phyloP scores from a whole-genome alignment of 2,888 invertebrate genomes.

The Caenorhabditis drosophilae region DNA sequence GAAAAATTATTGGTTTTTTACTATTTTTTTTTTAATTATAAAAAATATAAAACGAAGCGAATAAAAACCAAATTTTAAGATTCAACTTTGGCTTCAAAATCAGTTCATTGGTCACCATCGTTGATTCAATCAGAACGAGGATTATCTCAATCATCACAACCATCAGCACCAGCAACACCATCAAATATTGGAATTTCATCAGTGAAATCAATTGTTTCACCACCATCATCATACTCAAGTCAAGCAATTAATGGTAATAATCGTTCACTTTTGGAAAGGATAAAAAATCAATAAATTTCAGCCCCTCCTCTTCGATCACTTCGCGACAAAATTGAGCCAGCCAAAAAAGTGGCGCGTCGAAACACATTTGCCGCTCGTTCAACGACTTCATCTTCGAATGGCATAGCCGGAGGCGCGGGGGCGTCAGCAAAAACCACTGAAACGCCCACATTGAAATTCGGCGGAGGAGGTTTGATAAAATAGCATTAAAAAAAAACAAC shows the following conservation, averaged over 20 bases:
- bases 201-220: conserved; percentile 9
- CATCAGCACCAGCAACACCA: not conserved
- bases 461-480: too few species aligned
- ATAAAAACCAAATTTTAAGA: too few species aligned
- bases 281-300: conserved; percentile 1
- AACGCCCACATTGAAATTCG: too few species aligned
- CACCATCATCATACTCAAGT: conserved; percentile 16
- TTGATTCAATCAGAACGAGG: conserved; percentile 27
- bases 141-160: not conserved
- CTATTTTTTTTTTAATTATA: too few species aligned
- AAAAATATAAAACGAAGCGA: too few species aligned
- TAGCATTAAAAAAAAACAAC: too few species aligned
- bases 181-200: not conserved
- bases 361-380: conserved; percentile 32
- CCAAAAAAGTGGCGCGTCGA: conserved; percentile 30
- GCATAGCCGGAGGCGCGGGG: too few species aligned
- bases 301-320: conserved; percentile 36
- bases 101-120: conserved; percentile 50
- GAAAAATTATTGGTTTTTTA: too few species aligned
- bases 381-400: conserved; percentile 11
- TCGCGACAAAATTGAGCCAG: conserved; percentile 34
- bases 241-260: conserved; percentile 20
- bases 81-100: conserved; percentile 11
- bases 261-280: not conserved
- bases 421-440: too few species aligned